Evolutionary conservation across 1,140 invertebrate genomes (phyloP), one percentile per base, ranked within the genome.

Genomic region (Anastrepha obliqua): DNA sequence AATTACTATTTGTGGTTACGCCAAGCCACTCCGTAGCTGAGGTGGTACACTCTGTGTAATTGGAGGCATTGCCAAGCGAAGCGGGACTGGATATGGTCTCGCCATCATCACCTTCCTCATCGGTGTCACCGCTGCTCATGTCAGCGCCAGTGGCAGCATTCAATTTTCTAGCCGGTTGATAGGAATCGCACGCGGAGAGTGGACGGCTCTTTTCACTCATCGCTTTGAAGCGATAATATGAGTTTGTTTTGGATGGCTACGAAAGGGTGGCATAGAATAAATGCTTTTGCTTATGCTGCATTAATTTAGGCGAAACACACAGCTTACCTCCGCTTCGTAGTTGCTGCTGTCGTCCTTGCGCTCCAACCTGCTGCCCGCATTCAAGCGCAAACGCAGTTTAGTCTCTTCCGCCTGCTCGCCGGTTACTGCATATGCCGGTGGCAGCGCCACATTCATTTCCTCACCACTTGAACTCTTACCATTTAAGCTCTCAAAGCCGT

Each of bases 401-500:
- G 29, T 90, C 67, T 88, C 51, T 17, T 58, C 65, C 29, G 60
- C 17, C 17, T 29, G 59, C 2, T 29, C 9, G 6, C 9, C 20
- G 5, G 20, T 42, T 13, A 39, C 17, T 20, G 58, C n/a, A 81
- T 55, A 42, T 59, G 39, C 42, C 85, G 60, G 29, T 86, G 89
- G 90, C 86, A 88, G 90, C 29, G 90, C 91, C 13, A 91, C 89
- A 87, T 91, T 93, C 58, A 94, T 94, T 88, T 95, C 94, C 90
- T 95, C 95, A 85, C 96, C 96, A 92, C 97, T 96, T 1, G 96
- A 97, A 88, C 96, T 96, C 91, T 97, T 97, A 17, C 96, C 96
- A 91, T 97, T 97, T n/a, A 97, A 94, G 91, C 97, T 97, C 93
- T 97, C 97, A 92, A 97, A 97, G 17, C 97, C 97, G 93, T 97